Conservation (phyloP, 2,113 vertebrate genomes). For the Erythrolamprus reginae region DNA sequence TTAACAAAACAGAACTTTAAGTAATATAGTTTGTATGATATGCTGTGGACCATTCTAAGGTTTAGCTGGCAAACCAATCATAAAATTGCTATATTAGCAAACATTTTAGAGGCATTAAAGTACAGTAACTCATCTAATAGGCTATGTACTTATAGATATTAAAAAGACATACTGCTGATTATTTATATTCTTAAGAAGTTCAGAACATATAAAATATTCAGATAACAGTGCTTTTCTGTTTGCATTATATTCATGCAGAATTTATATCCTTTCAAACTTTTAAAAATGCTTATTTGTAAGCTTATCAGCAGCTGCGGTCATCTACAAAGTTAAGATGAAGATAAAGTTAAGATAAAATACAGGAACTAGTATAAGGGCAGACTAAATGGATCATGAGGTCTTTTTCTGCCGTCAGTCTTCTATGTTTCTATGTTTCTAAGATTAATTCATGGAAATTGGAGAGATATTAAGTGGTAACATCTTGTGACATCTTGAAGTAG, state of each 20-base stretch:
- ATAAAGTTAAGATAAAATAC: too few species aligned
- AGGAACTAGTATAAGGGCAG: too few species aligned
- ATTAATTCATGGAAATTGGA: background rate
- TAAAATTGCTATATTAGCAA: conserved; percentile 4
- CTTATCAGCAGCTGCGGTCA: background rate
- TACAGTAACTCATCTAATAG: background rate
- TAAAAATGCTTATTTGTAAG: background rate
- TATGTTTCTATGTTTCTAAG: too few species aligned
- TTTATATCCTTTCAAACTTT: background rate
- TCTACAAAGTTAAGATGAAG: background rate
- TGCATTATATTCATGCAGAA: background rate
- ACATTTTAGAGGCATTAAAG: background rate
- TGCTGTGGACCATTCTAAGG: background rate
- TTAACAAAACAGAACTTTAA: conserved; percentile 16
- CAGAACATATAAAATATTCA: background rate
- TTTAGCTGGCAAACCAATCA: background rate
- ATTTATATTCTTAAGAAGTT: background rate
- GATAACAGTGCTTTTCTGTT: background rate
- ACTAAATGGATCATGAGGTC: too few species aligned
- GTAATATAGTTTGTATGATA: background rate
- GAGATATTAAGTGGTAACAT: background rate
- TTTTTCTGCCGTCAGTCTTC: too few species aligned
- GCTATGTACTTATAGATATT: background rate
- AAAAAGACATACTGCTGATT: background rate
- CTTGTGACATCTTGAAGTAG: background rate